phyloP scores from a whole-genome alignment of 2,797 vertebrate genomes.

The Molossus molossus region DNA sequence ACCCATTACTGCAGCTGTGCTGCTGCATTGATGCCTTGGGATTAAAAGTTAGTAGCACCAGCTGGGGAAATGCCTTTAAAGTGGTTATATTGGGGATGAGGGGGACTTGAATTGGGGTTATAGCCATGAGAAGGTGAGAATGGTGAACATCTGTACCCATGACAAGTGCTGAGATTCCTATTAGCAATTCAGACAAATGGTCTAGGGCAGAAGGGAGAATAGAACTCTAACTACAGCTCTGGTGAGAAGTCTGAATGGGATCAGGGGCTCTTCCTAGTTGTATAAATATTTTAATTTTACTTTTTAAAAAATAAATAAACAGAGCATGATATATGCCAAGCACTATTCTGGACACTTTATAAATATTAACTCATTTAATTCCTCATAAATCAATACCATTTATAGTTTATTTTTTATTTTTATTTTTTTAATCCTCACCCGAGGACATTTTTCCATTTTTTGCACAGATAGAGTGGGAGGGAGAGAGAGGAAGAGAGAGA shows the following conservation, averaged over 20 bases:
- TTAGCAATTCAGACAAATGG: background rate
- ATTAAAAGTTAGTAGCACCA: background rate
- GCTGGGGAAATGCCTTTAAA: background rate
- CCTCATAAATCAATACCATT: background rate
- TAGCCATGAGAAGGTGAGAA: background rate
- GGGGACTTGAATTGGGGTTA: background rate
- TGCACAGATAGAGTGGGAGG: too few relatives aligned
- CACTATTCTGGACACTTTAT: conserved; percentile 34
- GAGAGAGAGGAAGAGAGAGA: too few relatives aligned
- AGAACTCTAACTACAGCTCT: conserved; percentile 25
- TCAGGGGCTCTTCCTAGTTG: conserved; percentile 4
- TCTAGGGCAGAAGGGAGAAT: background rate
- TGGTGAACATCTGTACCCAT: background rate
- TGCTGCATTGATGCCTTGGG: background rate
- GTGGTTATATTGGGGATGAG: background rate
- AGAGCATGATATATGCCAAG: background rate
- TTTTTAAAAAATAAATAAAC: conserved; percentile 18
- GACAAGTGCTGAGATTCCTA: background rate
- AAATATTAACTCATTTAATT: conserved; percentile 58
- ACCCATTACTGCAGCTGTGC: background rate
- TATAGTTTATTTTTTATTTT: conserved; percentile 41
- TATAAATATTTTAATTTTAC: conserved; percentile 20
- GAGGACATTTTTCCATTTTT: too few relatives aligned
- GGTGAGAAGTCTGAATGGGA: background rate
- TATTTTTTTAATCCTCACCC: too few relatives aligned